Conservation (phyloP, 2,797 vertebrate species). For the Rhinella marina region DNA sequence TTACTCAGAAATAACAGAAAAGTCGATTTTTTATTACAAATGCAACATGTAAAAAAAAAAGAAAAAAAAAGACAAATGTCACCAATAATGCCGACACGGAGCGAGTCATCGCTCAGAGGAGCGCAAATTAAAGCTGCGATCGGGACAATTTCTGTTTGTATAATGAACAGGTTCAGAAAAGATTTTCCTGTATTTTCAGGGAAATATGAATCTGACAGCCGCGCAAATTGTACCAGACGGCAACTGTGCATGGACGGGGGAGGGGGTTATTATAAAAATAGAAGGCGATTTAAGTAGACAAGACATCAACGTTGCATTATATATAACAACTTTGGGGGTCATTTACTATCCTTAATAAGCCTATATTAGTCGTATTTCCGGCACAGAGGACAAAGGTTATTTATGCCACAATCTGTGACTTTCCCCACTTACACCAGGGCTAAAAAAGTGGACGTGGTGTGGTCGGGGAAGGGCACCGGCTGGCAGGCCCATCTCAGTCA, state of each 20-base stretch:
- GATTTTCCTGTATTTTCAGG: neutral
- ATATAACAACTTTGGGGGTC: too few relatives aligned
- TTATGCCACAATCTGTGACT: too few relatives aligned
- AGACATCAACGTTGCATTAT: too few relatives aligned
- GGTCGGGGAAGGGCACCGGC: too few relatives aligned
- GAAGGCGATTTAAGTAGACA: neutral
- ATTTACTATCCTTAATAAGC: too few relatives aligned
- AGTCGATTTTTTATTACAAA: neutral
- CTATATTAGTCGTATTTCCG: too few relatives aligned
- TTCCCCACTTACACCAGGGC: too few relatives aligned
- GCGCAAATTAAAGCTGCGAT: constrained; percentile 1
- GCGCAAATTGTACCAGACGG: neutral
- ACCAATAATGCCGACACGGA: constrained; percentile 3
- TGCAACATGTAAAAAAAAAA: neutral
- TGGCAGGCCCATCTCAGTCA: too few relatives aligned
- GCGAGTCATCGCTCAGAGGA: constrained; percentile 4
- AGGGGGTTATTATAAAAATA: neutral
- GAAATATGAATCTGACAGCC: neutral
- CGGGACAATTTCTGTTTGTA: constrained; percentile 15
- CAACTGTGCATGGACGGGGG: neutral
- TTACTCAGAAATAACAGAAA: neutral
- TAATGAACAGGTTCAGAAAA: neutral
- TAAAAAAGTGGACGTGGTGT: too few relatives aligned
- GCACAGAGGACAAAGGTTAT: too few relatives aligned
- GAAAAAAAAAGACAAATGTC: constrained; percentile 32